Percentiles rank a stretch among this genome's conserved stretches.
These are phyloP conservation scores for Synodontis membranacea DNA, from an alignment of 2,113 vertebrate genomes.

Conservation along the genomic window DNA sequence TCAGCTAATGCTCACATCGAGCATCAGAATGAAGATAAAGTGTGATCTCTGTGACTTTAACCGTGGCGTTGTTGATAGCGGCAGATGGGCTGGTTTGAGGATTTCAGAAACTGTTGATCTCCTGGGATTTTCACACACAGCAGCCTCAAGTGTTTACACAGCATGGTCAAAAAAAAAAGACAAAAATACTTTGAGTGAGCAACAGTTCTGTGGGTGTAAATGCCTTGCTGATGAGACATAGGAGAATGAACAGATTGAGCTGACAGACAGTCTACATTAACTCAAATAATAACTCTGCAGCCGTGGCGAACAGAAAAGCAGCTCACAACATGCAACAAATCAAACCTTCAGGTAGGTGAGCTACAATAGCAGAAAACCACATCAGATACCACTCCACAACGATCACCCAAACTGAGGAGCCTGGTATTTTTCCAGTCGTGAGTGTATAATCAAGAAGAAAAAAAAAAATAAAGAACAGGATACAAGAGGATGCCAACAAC, in stretches of 20 bases:
- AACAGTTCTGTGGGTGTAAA: background rate
- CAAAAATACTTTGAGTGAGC: rapidly evolving
- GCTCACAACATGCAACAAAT: background rate
- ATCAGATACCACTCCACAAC: background rate
- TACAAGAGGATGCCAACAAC: background rate
- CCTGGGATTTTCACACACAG: background rate
- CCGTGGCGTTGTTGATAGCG: background rate
- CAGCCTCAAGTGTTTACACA: background rate
- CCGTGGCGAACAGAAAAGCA: background rate
- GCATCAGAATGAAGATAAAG: background rate
- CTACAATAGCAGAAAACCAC: background rate
- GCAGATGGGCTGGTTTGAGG: background rate
- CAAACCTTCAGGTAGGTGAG: background rate
- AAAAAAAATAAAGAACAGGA: no score
- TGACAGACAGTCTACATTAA: background rate
- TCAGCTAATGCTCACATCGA: background rate
- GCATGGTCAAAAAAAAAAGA: background rate
- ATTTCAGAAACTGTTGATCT: background rate
- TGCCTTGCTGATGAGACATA: background rate
- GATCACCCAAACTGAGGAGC: no score
- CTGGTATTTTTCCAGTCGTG: no score
- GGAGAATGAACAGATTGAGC: background rate
- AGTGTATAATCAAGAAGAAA: no score
- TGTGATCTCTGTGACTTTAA: background rate
- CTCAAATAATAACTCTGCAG: background rate